Conservation (phyloP, 2,888 invertebrate genomes). For the Nipponacmea schrenckii region DNA sequence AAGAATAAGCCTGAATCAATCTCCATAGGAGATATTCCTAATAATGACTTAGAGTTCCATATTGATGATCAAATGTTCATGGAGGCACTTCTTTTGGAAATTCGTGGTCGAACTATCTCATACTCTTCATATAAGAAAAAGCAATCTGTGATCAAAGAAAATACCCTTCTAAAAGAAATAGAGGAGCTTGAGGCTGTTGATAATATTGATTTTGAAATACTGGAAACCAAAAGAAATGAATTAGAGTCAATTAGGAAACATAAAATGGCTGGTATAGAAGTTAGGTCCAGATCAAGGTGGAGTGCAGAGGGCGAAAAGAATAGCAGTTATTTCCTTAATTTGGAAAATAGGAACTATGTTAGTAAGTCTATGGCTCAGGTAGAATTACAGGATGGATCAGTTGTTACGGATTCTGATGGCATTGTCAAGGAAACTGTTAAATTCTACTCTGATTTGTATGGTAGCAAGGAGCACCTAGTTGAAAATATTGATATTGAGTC, state of each 20-base stretch:
- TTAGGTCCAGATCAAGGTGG: not conserved
- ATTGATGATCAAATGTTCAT: conserved; percentile 15
- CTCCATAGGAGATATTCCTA: not conserved
- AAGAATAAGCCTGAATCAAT: not conserved
- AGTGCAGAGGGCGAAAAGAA: not conserved
- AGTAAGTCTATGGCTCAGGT: not conserved
- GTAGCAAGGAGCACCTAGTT: too few species aligned
- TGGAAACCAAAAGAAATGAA: conserved; percentile 4
- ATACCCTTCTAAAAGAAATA: not conserved
- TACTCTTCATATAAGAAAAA: conserved; percentile 18
- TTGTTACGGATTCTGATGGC: not conserved
- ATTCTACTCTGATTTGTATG: not conserved
- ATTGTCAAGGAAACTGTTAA: conserved; percentile 10
- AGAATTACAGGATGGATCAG: not conserved
- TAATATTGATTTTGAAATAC: not conserved
- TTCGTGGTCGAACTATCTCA: conserved; percentile 21
- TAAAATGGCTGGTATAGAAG: not conserved
- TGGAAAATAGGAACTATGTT: not conserved
- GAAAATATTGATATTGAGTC: too few species aligned
- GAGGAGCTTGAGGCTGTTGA: not conserved
- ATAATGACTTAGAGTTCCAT: not conserved
- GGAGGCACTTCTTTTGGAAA: conserved; percentile 14
- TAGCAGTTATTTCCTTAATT: not conserved
- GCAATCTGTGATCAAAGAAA: conserved; percentile 10
- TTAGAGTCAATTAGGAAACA: not conserved